phyloP scores from a whole-genome alignment of 2,113 vertebrate genomes.

The Psilopogon haemacephalus region DNA sequence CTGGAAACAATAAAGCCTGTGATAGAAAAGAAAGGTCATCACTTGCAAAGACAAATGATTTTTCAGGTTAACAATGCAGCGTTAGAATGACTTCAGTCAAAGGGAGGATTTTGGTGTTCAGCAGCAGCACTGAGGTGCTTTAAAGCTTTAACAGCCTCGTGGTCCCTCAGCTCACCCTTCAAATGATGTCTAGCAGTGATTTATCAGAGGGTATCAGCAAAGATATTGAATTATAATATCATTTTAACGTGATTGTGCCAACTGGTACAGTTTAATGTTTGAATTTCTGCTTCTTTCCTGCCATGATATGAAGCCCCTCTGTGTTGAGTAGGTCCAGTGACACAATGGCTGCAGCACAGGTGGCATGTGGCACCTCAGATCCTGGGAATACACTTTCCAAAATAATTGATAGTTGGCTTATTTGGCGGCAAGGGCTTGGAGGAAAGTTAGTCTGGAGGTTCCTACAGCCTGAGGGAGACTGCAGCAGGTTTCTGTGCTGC shows the following conservation, averaged over 20 bases:
- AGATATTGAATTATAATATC: background rate
- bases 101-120: background rate
- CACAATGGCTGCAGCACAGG: accelerated
- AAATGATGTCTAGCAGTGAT: background rate
- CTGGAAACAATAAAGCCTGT: background rate
- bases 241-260: background rate
- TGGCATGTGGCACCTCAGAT: accelerated
- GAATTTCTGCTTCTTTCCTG: background rate
- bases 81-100: background rate
- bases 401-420: accelerated
- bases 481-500: background rate
- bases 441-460: background rate
- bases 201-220: background rate
- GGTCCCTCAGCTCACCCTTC: background rate
- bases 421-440: background rate
- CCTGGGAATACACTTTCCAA: accelerated
- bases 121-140: background rate
- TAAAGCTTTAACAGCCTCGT: background rate
- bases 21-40: background rate
- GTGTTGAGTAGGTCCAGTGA: accelerated
- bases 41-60: background rate
- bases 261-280: background rate
- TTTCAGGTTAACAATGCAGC: background rate
- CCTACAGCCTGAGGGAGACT: background rate
- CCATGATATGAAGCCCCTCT: accelerated